Evolutionary conservation across 2,113 vertebrate species (phyloP), one percentile per base, ranked within the genome.

Genomic region (Diglossa brunneiventris): DNA sequence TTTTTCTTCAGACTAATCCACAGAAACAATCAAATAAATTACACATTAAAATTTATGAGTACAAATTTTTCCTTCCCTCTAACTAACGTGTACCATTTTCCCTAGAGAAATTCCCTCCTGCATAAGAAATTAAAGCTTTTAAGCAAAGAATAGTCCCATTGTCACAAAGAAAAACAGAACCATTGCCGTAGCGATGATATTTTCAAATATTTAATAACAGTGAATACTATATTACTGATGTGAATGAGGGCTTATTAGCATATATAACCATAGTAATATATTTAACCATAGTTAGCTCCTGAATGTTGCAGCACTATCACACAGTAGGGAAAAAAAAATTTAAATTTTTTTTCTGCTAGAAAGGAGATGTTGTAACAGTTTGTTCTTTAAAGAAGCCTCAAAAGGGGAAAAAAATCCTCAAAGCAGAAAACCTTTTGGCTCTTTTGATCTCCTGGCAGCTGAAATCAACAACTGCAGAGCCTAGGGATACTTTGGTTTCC

Each of bases 21-120:
- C 20, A 94, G 72, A 90, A 83, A 94, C 52, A 95, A 86, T 92
- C 70, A 94, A 95, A 95, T 90, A 97, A 84, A 95, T 95, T 91
- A 94, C 64, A 82, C 66, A 97, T 94, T 79, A 96, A 93, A 95
- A 94, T 96, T 96, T 94, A 93, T 80, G 78, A 96, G 83, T 73
- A 90, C 46, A 94, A 62, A 22, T 42, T 87, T 96, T 90, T 95
- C 55, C 85, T 93, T 89, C 35, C n/a, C 56, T 74, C 63, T 92
- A 87, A 92, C 61, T 95, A 95, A 93, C 62, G 39, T 94, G 88
- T 83, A 13, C 11, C 4, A 49, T 95, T 96, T 96, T 78, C 92
- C 84, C 95, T 87, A 31, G 86, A 96, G 96, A 96, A 97, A 91
- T 94, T 89, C 59, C 58, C 58, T 95, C 67, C 83, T 96, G 95